Evolutionary conservation across 2,888 invertebrate species (phyloP), one percentile per base, ranked within the genome.

Genomic region (Amorpha juglandis): DNA sequence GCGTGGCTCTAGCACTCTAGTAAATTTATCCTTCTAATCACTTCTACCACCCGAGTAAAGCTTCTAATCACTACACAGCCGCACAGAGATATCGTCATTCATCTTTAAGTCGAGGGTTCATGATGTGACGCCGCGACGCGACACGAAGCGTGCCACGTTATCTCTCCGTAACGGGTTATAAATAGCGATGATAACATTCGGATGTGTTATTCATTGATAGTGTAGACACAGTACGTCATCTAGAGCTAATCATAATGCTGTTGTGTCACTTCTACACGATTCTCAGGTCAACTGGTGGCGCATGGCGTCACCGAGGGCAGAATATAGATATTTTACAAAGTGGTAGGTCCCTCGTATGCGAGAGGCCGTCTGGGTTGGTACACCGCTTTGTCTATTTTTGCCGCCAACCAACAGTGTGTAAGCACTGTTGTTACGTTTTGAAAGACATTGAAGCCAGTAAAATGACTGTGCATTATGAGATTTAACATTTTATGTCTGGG

Each of bases 161-260:
- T 58, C 52, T 52, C 52, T 14, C 38, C 9, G 38, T 58, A 16
- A 35, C 50, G 19, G 33, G n/a, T 1, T 42, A 58, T 58, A 42
- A 58, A 58, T 58, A 58, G 19, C 58, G 11, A 9, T 58, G 58
- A 58, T 58, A 58, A 58, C 58, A 58, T 19, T 42, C 8, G 19
- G 38, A 19, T 42, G 42, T 42, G 38, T 58, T 58, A 58, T 58
- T 58, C 58, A 58, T 58, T 42, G 58, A 58, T 58, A 58, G 12
- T 38, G 12, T 38, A 6, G 38, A 11, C 3, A 21, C n/a, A n/a
- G n/a, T 11, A 38, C 42, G 42, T 12, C 38, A 55, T 38, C 58
- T 38, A 12, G 16, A 58, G 12, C 38, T 58, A 19, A 38, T 38
- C 42, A 16, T 42, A 58, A 19, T 19, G 38, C 16, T 19, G 42